Percentiles rank a stretch among this genome's conserved stretches.
phyloP scores from a whole-genome alignment of 2,113 vertebrate species.

The Dromas ardeola region DNA sequence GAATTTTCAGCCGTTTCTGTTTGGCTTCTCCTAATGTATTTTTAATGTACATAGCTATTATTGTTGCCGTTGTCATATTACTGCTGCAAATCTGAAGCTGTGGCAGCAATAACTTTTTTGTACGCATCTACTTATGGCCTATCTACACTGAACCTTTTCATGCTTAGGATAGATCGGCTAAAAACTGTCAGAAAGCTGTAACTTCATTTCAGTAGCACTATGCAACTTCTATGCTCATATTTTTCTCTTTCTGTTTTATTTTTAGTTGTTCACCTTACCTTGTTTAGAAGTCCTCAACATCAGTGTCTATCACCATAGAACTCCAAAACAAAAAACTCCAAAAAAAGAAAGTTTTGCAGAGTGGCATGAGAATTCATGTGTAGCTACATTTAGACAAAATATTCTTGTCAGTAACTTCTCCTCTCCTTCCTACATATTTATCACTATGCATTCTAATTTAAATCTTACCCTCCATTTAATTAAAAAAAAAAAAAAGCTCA shows the following conservation, averaged over 20 bases:
- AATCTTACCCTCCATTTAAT: neutral
- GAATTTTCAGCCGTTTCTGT: neutral
- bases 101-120: neutral
- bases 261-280: neutral
- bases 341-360: neutral
- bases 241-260: neutral
- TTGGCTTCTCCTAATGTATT: neutral
- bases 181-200: too few relatives aligned
- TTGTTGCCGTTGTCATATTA: neutral
- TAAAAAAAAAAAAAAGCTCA: neutral
- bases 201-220: too few relatives aligned
- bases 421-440: neutral
- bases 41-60: neutral
- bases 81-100: neutral
- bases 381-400: neutral
- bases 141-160: too few relatives aligned
- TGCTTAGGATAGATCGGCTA: too few relatives aligned
- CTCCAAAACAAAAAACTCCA: too few relatives aligned
- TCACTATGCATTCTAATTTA: neutral
- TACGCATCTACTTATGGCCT: too few relatives aligned
- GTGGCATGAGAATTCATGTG: neutral
- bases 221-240: neutral
- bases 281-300: neutral
- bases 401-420: neutral
- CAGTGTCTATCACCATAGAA: neutral